Base-by-base conservation (phyloP, 2,113 vertebrate species). In the Garra rufa region DNA sequence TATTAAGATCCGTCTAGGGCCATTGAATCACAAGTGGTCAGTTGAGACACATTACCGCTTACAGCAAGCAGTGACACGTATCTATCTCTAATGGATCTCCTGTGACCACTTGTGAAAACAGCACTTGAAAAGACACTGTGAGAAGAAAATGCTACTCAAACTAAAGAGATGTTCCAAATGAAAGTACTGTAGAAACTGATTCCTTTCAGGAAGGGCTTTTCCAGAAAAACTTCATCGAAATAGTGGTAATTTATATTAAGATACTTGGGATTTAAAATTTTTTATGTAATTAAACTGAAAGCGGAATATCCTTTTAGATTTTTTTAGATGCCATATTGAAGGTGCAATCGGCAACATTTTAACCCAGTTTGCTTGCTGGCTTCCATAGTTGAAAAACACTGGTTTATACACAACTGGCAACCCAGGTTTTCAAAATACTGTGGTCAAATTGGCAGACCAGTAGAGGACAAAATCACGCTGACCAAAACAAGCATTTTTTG, bases 1-100 rank as follows among this genome's bases (percentile, higher is more conserved):
- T 28, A 46, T 75, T 28, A 50, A 74, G 13, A 44, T 41, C 41
- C 21, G 2, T 44, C 41, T 44, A 24, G 69, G 69, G 41, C 41
- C 41, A 44, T 15, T 71, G 69, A 44, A 71, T 44, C 41, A 44
- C n/a, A 71, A 71, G 69, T 14, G 69, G n/a, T 44, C 69, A 71
- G 11, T 3, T 24, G 69, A 71, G 41, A 71, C 41, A 41, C 10
- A 71, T 44, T 44, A 71, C 41, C 6, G 10, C 41, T 71, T 44
- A 69, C 65, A 69, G 15, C 26, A 38, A 69, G 65, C 30, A 21
- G 15, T 38, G 30, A 21, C 30, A 21, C 38, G 15, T 3, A 21
- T 19, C 28, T 3, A 21, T 19, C 28, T 34, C 28, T 19, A 34
- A 19, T 3, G 7, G 7, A 67, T 69, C 65, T 74, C 43, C 43